Percentiles rank a stretch among this genome's conserved stretches.
Evolutionary conservation across 2,113 vertebrate genomes (phyloP).

Genomic region (Dryoscopus gambensis): DNA sequence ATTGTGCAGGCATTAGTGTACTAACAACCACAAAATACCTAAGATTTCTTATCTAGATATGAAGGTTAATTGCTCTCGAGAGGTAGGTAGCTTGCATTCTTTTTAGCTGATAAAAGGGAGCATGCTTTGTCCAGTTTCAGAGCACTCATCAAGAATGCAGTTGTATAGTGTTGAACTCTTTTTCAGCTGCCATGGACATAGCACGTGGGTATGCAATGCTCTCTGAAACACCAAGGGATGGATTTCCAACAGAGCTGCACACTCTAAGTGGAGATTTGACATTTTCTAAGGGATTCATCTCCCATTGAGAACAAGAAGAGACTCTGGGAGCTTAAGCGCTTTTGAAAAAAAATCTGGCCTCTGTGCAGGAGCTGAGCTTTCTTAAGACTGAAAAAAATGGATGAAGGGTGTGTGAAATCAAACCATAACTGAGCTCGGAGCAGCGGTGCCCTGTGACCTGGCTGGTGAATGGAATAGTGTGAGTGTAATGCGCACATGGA

Average conservation of each 20-base stretch:
- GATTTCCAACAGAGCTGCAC: not conserved
- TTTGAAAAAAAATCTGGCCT: not conserved
- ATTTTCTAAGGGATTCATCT: slow-evolving; percentile 2
- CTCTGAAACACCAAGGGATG: not conserved
- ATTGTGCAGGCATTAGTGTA: not conserved
- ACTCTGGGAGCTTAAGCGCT: not conserved
- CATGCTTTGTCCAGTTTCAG: not conserved
- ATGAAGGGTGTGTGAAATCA: slow-evolving; percentile 1
- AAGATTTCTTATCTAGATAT: not conserved
- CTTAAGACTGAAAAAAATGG: not conserved
- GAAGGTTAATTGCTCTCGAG: not conserved
- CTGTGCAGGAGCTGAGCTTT: not conserved
- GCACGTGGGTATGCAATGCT: not conserved
- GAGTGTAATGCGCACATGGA: not conserved
- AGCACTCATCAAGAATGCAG: not conserved
- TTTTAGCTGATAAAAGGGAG: not conserved
- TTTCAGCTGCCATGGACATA: not conserved
- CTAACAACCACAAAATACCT: not conserved
- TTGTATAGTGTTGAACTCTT: not conserved
- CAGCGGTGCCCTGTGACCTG: not conserved
- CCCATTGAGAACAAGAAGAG: not conserved
- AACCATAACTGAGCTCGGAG: not conserved
- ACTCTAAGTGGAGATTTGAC: not conserved
- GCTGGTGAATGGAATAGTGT: not conserved
- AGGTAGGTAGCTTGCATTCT: not conserved